Evolutionary conservation across 2,888 invertebrate genomes (phyloP).

Genomic region (Cheilosia pagana): DNA sequence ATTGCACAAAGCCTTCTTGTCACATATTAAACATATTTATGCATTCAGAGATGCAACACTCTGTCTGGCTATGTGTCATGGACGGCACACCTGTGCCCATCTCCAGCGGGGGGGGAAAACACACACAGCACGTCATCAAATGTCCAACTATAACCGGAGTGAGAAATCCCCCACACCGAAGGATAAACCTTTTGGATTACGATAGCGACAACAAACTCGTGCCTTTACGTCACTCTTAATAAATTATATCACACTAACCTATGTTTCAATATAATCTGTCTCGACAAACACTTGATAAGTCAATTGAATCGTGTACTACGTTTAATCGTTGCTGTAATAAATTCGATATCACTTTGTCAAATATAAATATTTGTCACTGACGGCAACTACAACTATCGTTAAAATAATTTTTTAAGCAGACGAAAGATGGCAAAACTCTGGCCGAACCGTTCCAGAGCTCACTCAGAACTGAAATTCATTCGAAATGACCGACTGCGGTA

Average conservation of each 20-base stretch:
- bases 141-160: background rate
- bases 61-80: too few species aligned
- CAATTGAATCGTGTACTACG: background rate
- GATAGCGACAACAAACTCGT: background rate
- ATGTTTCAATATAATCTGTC: conserved; percentile 5
- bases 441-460: conserved; percentile 57
- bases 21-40: too few species aligned
- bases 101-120: too few species aligned
- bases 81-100: too few species aligned
- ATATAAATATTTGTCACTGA: conserved; percentile 26
- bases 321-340: conserved; percentile 27
- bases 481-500: conserved; percentile 35
- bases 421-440: conserved; percentile 9
- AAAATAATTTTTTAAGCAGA: background rate
- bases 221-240: conserved; percentile 11
- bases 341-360: conserved; percentile 18
- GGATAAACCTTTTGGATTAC: conserved; percentile 3
- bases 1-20: too few species aligned
- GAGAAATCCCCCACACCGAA: background rate
- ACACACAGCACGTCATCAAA: background rate
- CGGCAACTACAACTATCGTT: conserved; percentile 11
- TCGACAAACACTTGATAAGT: conserved; percentile 30
- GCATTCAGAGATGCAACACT: too few species aligned
- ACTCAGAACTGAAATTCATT: conserved; percentile 66
- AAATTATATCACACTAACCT: conserved; percentile 19